Evolutionary conservation across 2,113 vertebrate genomes (phyloP).

Genomic region (Rallus limicola): DNA sequence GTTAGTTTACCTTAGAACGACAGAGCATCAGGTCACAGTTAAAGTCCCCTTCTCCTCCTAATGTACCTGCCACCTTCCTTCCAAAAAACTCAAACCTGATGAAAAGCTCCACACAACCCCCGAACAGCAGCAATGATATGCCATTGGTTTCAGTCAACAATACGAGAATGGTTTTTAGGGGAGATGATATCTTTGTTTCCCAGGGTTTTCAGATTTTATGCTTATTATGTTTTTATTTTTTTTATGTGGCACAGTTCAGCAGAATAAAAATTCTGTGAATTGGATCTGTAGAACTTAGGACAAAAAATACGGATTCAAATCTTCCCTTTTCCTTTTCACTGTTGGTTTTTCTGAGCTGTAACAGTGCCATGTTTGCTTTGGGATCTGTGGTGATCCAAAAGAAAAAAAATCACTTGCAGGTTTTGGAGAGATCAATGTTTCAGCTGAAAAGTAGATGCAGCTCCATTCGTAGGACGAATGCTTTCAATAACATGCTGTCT

Average conservation of each 20-base stretch:
- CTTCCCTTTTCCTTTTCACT: constrained; percentile 36
- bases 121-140: background rate
- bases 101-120: background rate
- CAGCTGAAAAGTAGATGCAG: background rate
- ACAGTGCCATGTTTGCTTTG: constrained; percentile 72
- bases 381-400: constrained; percentile 36
- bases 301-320: constrained; percentile 28
- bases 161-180: background rate
- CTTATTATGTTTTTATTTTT: background rate
- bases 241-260: constrained; percentile 15
- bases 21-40: background rate
- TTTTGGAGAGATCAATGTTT: constrained; percentile 16
- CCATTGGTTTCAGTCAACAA: background rate
- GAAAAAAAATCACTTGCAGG: constrained; percentile 18
- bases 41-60: background rate
- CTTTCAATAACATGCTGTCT: constrained; percentile 4
- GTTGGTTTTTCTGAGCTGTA: constrained; percentile 28
- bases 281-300: constrained; percentile 26
- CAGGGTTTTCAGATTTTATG: background rate
- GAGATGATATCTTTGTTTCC: background rate
- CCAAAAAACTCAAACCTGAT: background rate
- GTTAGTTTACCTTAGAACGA: background rate
- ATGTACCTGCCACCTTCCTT: constrained; percentile 2
- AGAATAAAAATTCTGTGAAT: constrained; percentile 5
- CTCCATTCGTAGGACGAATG: background rate